Evolutionary conservation across 2,888 invertebrate species (phyloP).

Genomic region (Mactromeris polynyma): DNA sequence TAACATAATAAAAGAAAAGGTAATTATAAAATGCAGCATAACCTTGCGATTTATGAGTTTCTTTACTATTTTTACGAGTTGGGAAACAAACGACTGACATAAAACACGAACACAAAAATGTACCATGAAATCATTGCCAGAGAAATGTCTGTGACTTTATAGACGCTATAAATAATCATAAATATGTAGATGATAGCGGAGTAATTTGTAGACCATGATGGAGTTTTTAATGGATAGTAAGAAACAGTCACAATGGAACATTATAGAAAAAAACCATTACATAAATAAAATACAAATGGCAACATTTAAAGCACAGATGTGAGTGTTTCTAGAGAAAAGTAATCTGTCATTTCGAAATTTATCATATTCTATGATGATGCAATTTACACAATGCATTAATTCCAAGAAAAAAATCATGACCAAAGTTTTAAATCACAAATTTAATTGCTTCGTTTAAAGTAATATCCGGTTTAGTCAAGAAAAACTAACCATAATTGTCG

Average conservation of each 20-base stretch:
- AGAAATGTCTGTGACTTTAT: background rate
- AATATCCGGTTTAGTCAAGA: too few relatives aligned
- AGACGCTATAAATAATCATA: background rate
- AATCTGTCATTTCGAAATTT: too few relatives aligned
- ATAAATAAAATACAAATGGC: background rate
- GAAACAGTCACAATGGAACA: background rate
- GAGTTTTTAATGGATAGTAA: background rate
- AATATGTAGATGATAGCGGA: background rate
- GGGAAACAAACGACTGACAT: slow-evolving; percentile 4
- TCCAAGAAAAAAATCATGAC: too few relatives aligned
- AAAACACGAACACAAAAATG: background rate
- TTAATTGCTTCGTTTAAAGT: too few relatives aligned
- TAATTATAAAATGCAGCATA: background rate
- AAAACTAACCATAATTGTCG: too few relatives aligned
- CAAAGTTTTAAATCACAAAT: too few relatives aligned
- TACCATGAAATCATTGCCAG: background rate
- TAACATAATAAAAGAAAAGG: background rate
- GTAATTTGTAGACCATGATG: background rate
- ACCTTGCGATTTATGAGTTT: slow-evolving; percentile 6
- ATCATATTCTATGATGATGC: too few relatives aligned
- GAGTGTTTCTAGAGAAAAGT: too few relatives aligned
- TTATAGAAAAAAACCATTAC: background rate
- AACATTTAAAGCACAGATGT: background rate
- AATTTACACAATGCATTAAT: too few relatives aligned
- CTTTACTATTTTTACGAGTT: background rate